Evolutionary conservation across 1,140 invertebrate species (phyloP).

Genomic region (Drosophila serrata): DNA sequence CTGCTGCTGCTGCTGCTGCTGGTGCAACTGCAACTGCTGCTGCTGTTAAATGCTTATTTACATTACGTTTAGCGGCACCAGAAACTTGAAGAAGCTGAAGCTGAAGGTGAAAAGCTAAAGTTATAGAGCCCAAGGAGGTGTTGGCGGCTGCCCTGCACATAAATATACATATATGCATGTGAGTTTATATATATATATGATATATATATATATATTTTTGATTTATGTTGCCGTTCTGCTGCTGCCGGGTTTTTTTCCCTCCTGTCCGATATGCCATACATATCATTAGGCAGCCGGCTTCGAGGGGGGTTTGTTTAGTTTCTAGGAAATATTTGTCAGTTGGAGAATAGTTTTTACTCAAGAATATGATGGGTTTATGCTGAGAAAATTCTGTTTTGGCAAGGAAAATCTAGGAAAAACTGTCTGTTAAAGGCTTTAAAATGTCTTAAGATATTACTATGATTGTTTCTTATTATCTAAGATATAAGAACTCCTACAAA

Average conservation of each 20-base stretch:
- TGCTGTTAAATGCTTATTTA: conserved; percentile 84
- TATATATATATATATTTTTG: too few species aligned
- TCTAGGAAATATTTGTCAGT: not conserved
- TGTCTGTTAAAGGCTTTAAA: not conserved
- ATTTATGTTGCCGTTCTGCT: conserved; percentile 64
- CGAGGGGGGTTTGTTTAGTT: conserved; percentile 39
- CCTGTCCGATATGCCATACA: conserved; percentile 67
- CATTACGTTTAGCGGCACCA: conserved; percentile 83
- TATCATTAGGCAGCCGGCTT: conserved; percentile 59
- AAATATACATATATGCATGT: conserved; percentile 8
- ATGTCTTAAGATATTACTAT: not conserved
- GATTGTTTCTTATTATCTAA: not conserved
- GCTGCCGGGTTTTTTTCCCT: conserved; percentile 22
- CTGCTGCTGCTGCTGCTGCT: conserved; percentile 49
- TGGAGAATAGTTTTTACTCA: not conserved
- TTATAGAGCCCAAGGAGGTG: conserved; percentile 6
- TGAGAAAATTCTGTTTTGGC: not conserved
- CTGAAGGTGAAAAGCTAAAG: conserved; percentile 36
- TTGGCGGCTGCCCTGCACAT: conserved; percentile 5
- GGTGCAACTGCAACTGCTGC: conserved; percentile 1
- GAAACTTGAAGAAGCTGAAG: conserved; percentile 33
- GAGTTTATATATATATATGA: conserved; percentile 38
- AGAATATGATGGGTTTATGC: not conserved
- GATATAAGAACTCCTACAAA: not conserved
- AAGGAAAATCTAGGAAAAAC: not conserved